These are phyloP conservation scores for Brachyptera risi DNA, from an alignment of 2,888 invertebrate genomes.

Conservation along the genomic window DNA sequence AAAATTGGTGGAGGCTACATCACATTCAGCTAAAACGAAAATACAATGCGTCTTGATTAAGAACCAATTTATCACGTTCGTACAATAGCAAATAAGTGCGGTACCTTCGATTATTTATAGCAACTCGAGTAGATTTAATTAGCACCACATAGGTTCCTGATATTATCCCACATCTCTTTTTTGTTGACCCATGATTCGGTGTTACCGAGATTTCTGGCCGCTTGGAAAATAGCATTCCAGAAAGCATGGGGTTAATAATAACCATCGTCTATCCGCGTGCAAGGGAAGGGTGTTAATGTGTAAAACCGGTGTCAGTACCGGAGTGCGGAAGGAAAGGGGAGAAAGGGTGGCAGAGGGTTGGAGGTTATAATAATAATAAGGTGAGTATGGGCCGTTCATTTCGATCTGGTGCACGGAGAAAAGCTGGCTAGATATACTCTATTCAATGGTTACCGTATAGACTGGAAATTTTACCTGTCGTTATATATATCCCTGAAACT, in stretches of 20 bases:
- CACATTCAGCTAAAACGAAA: too few species aligned
- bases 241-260: slow-evolving; percentile 13
- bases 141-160: background rate
- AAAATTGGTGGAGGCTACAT: too few species aligned
- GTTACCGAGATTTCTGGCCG: slow-evolving; percentile 3
- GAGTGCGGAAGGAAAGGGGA: background rate
- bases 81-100: too few species aligned
- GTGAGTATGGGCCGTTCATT: slow-evolving; percentile 11
- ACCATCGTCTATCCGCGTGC: slow-evolving; percentile 6
- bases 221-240: background rate
- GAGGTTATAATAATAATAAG: slow-evolving; percentile 15
- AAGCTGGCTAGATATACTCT: slow-evolving; percentile 15
- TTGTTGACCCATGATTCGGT: slow-evolving; percentile 14
- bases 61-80: too few species aligned
- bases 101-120: too few species aligned
- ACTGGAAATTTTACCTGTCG: background rate
- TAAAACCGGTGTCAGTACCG: slow-evolving; percentile 9
- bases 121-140: slow-evolving; percentile 17
- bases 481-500: too few species aligned
- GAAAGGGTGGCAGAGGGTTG: background rate
- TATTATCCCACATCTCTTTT: background rate
- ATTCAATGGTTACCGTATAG: background rate
- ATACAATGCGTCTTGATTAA: too few species aligned
- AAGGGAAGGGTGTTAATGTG: slow-evolving; percentile 16
- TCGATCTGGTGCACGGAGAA: slow-evolving; percentile 19